Conservation (phyloP, 2,113 vertebrate genomes). For the Rhinogobius similis region DNA sequence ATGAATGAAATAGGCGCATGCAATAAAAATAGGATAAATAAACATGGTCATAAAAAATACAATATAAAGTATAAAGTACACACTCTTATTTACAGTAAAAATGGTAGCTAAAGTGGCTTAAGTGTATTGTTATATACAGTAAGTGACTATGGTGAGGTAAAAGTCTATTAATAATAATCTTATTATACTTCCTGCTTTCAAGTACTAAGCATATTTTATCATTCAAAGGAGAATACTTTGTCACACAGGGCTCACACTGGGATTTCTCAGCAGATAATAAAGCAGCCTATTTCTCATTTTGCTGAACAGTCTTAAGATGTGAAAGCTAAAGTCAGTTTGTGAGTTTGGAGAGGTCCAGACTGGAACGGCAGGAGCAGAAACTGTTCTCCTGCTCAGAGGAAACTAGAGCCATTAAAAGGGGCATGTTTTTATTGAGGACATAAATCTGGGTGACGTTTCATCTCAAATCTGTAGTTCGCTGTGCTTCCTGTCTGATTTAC, state of each 20-base stretch:
- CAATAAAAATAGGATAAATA: too few relatives aligned
- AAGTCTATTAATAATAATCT: too few relatives aligned
- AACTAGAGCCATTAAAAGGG: slow-evolving; percentile 73
- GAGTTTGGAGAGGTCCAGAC: slow-evolving; percentile 31
- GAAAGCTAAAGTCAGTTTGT: slow-evolving; percentile 27
- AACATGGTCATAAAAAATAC: too few relatives aligned
- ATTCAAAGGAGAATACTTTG: neutral
- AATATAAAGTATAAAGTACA: too few relatives aligned
- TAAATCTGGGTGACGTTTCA: slow-evolving; percentile 81
- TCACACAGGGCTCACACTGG: neutral
- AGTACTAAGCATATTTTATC: neutral
- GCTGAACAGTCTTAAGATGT: neutral
- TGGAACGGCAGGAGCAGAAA: slow-evolving; percentile 21
- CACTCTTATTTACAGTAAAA: too few relatives aligned
- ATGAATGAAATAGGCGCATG: too few relatives aligned
- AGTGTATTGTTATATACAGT: too few relatives aligned
- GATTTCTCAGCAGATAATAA: neutral
- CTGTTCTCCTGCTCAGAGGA: slow-evolving; percentile 56
- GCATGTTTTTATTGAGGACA: slow-evolving; percentile 71
- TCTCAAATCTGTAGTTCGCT: slow-evolving; percentile 72
- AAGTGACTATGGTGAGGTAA: too few relatives aligned
- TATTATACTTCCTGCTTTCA: too few relatives aligned
- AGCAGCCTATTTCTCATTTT: neutral
- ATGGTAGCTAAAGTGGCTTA: too few relatives aligned
- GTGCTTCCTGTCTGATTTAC: slow-evolving; percentile 77